A percentile compares a stretch with the other conserved stretches of the same genome.
phyloP scores from a whole-genome alignment of 2,113 vertebrate species.

The Caloenas nicobarica region DNA sequence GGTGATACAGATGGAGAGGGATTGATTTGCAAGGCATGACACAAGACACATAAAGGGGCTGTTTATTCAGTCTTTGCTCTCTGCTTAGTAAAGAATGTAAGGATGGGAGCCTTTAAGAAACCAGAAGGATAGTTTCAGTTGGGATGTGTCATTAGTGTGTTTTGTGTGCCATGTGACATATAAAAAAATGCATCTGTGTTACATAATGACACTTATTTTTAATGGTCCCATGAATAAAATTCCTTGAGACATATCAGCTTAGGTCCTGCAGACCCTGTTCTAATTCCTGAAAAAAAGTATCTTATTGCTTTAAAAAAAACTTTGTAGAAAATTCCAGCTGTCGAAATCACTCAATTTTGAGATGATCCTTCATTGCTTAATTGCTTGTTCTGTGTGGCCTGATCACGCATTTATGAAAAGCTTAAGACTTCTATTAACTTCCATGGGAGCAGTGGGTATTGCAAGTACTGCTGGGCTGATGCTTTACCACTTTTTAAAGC shows the following conservation, averaged over 20 bases:
- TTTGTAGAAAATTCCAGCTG: neutral
- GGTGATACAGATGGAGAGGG: neutral
- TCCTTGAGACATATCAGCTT: neutral
- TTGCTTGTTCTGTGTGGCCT: neutral
- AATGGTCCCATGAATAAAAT: neutral
- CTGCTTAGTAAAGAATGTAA: neutral
- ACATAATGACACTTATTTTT: neutral
- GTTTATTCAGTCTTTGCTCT: neutral
- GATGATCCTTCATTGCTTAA: neutral
- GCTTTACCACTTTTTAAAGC: neutral
- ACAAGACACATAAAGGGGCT: neutral
- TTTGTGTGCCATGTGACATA: neutral
- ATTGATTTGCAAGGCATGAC: slow-evolving; percentile 7
- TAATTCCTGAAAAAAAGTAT: neutral
- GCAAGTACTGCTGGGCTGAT: neutral
- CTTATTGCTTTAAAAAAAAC: neutral
- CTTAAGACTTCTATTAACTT: neutral
- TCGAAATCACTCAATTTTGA: neutral
- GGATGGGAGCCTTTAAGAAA: neutral
- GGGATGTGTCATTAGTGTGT: neutral
- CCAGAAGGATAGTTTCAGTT: neutral
- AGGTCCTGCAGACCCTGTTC: neutral
- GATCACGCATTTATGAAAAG: neutral
- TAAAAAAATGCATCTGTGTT: neutral
- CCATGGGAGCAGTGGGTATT: neutral